Percentiles rank a stretch among this genome's conserved stretches.
Conservation (phyloP, 1,140 invertebrate species). For the Sesamia nonagrioides region DNA sequence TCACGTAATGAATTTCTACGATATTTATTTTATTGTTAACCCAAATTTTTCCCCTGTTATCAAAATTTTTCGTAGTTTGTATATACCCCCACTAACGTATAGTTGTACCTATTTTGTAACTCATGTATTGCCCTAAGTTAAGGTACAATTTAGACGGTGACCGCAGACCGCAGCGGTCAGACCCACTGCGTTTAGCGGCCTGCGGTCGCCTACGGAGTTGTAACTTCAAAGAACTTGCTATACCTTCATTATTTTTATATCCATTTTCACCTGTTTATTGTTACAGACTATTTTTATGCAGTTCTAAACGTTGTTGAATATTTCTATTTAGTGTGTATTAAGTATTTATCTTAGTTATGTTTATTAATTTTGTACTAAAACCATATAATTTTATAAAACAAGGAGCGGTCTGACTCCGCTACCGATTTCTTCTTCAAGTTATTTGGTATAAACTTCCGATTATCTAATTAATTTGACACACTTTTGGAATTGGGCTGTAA, state of each 20-base stretch:
- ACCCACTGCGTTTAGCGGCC: too few relatives aligned
- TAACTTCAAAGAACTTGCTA: background rate
- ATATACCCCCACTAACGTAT: slow-evolving; percentile 32
- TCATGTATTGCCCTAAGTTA: slow-evolving; percentile 45
- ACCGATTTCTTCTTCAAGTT: background rate
- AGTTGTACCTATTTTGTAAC: slow-evolving; percentile 45
- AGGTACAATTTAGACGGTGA: background rate
- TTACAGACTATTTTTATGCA: slow-evolving; percentile 40
- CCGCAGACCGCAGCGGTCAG: too few relatives aligned
- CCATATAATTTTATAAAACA: background rate
- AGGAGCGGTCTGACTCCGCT: background rate
- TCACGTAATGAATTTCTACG: slow-evolving; percentile 66
- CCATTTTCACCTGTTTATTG: slow-evolving; percentile 49
- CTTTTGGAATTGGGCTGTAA: background rate
- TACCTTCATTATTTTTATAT: slow-evolving; percentile 52
- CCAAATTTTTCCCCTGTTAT: slow-evolving; percentile 41
- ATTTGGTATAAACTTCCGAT: background rate
- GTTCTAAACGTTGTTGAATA: slow-evolving; percentile 36
- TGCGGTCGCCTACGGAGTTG: too few relatives aligned
- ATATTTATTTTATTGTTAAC: slow-evolving; percentile 41
- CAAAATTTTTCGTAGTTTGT: slow-evolving; percentile 38
- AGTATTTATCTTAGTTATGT: background rate
- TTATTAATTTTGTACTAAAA: background rate
- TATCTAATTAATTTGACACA: background rate
- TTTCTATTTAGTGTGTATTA: slow-evolving; percentile 16